Evolutionary conservation across 2,797 vertebrate species (phyloP).

Genomic region (Podarcis siculus): DNA sequence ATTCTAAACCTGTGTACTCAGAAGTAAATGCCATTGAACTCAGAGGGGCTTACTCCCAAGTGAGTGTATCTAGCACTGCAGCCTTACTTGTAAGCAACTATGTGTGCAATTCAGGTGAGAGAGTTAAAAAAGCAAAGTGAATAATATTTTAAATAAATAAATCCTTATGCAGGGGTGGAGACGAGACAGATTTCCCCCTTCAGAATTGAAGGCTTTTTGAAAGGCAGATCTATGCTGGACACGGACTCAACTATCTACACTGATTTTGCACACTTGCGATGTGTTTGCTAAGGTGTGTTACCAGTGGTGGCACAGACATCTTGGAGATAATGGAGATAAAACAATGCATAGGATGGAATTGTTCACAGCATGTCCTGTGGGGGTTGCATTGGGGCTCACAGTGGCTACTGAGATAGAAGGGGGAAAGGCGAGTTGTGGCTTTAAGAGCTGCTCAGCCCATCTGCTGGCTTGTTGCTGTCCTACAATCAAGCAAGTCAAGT

Average conservation of each 20-base stretch:
- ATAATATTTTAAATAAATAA: background rate
- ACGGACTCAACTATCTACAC: no score
- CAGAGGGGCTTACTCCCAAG: no score
- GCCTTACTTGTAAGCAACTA: background rate
- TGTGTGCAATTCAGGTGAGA: no score
- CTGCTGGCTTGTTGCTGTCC: constrained; percentile 25
- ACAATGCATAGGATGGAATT: background rate
- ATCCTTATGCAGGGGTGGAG: background rate
- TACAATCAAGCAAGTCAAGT: background rate
- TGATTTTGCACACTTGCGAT: background rate
- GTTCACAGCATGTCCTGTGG: background rate
- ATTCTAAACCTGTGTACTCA: no score
- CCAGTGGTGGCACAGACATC: no score
- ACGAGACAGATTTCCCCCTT: background rate
- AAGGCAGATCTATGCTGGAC: background rate
- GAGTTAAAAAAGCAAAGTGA: background rate
- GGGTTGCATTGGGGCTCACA: background rate
- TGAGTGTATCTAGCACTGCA: no score
- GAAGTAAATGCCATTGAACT: no score
- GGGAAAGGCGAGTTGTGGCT: background rate
- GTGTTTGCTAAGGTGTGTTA: background rate
- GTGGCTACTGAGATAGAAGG: no score
- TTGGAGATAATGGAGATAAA: background rate
- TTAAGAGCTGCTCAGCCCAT: background rate
- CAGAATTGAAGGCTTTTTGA: background rate